These are phyloP conservation scores for Petrocephalus schoutedeni DNA, from an alignment of 2,797 vertebrate species.

Conservation along the genomic window DNA sequence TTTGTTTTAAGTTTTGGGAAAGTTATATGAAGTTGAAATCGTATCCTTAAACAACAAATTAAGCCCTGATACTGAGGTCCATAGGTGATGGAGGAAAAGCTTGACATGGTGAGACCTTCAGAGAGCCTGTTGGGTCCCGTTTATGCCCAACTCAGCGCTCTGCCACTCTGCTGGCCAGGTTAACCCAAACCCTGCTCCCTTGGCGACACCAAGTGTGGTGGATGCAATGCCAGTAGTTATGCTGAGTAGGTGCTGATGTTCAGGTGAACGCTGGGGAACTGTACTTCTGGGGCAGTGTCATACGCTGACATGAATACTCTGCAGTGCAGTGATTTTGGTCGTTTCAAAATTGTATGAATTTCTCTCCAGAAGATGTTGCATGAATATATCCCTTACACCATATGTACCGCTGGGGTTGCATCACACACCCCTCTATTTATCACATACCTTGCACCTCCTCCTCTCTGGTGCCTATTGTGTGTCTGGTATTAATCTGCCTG, in stretches of 20 bases:
- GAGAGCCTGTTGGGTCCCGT: neutral
- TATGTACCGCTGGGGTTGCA: neutral
- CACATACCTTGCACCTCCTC: neutral
- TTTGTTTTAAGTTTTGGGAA: neutral
- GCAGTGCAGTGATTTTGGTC: neutral
- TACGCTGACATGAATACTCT: neutral
- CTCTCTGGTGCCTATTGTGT: neutral
- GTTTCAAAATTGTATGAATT: neutral
- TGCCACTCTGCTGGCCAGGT: neutral
- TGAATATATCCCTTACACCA: neutral
- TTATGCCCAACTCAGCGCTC: neutral
- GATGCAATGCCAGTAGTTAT: neutral
- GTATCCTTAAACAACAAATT: neutral
- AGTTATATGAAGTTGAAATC: neutral
- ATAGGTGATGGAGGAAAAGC: neutral
- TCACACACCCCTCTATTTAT: neutral
- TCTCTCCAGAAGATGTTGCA: neutral
- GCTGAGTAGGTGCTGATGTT: neutral
- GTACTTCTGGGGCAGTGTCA: neutral
- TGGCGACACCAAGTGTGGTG: neutral
- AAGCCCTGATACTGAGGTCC: neutral
- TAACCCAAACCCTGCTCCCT: neutral
- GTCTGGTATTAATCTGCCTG: neutral
- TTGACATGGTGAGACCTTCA: neutral
- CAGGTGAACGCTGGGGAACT: neutral